phyloP scores from a whole-genome alignment of 2,888 invertebrate genomes.

The Aelia acuminata region DNA sequence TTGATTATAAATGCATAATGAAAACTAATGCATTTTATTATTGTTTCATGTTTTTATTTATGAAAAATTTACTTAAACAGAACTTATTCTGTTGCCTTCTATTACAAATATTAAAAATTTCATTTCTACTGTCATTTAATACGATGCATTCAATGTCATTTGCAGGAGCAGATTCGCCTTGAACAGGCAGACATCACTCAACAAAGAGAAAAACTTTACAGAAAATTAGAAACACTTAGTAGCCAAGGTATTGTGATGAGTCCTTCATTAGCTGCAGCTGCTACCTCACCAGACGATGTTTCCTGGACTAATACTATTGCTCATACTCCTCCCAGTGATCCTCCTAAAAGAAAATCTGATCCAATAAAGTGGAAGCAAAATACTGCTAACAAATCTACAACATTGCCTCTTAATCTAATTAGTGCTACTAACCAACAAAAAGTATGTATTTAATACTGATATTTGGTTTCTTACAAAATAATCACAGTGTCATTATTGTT shows the following conservation, averaged over 20 bases:
- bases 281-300: slow-evolving; percentile 67
- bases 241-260: slow-evolving; percentile 81
- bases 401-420: slow-evolving; percentile 80
- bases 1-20: neutral
- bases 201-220: slow-evolving; percentile 91
- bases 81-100: neutral
- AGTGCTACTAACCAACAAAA: slow-evolving; percentile 87
- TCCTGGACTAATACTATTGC: slow-evolving; percentile 51
- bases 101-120: neutral
- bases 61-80: neutral
- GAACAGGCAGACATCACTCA: slow-evolving; percentile 90
- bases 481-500: neutral
- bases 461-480: neutral
- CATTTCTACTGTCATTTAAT: neutral
- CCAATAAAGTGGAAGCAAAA: slow-evolving; percentile 67
- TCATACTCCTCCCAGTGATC: slow-evolving; percentile 66
- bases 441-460: slow-evolving; percentile 68
- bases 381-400: slow-evolving; percentile 65
- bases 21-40: neutral
- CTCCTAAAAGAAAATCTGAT: slow-evolving; percentile 67
- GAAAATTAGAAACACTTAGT: slow-evolving; percentile 87
- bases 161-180: slow-evolving; percentile 76
- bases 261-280: slow-evolving; percentile 73
- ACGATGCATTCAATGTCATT: slow-evolving; percentile 56
- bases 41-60: neutral